phyloP scores from a whole-genome alignment of 1,140 invertebrate genomes.

The Papilio polyxenes region DNA sequence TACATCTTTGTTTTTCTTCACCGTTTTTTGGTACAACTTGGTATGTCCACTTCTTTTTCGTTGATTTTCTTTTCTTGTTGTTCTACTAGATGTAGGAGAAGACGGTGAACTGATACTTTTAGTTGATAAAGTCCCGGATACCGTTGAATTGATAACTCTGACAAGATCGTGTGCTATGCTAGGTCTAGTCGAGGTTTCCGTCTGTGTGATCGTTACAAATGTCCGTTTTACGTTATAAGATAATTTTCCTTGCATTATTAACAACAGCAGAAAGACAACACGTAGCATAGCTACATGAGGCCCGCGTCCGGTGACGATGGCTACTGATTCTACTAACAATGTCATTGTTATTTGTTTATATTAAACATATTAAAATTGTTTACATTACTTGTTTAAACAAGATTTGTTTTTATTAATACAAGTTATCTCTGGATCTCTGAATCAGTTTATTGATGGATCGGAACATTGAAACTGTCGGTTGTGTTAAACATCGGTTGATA shows the following conservation, averaged over 20 bases:
- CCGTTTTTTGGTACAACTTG: not conserved
- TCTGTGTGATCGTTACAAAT: slow-evolving; percentile 8
- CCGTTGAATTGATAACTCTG: not conserved
- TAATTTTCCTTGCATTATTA: slow-evolving; percentile 46
- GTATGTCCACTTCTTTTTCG: not conserved
- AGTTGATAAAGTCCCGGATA: not conserved
- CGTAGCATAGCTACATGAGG: slow-evolving; percentile 55
- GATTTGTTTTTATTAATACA: slow-evolving; percentile 71
- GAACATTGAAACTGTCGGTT: not conserved
- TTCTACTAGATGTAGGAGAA: not conserved
- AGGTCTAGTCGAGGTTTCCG: not conserved
- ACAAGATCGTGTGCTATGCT: not conserved
- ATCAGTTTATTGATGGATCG: not conserved
- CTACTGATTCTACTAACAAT: slow-evolving; percentile 50
- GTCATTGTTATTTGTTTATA: slow-evolving; percentile 63
- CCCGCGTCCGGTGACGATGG: slow-evolving; percentile 45
- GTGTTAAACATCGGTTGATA: not conserved
- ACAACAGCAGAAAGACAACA: slow-evolving; percentile 50
- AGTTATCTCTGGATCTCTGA: not conserved
- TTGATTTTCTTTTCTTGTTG: not conserved
- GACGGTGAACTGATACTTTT: not conserved
- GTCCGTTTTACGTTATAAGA: slow-evolving; percentile 20
- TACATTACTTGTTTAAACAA: slow-evolving; percentile 40
- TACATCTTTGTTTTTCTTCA: slow-evolving; percentile 21
- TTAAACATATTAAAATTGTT: slow-evolving; percentile 62